phyloP scores from a whole-genome alignment of 2,888 invertebrate species.

The Lepeophtheirus nordmannii region DNA sequence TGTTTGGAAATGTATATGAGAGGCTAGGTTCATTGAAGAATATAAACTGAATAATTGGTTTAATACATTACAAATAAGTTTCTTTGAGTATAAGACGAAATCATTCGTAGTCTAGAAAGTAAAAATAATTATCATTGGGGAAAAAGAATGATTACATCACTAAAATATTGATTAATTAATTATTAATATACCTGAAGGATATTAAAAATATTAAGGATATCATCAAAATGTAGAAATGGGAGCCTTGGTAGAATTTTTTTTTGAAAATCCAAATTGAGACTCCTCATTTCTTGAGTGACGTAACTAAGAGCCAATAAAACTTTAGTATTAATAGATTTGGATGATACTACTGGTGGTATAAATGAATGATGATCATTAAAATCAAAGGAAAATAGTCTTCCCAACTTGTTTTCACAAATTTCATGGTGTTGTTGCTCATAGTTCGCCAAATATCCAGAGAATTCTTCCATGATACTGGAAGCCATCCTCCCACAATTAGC shows the following conservation, averaged over 20 bases:
- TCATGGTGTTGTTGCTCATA: background rate
- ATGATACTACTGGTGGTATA: background rate
- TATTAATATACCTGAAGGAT: background rate
- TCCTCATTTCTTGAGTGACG: background rate
- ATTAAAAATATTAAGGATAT: background rate
- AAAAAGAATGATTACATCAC: background rate
- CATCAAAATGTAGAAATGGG: background rate
- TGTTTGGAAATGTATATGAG: background rate
- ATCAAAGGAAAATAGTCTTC: background rate
- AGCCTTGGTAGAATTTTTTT: background rate
- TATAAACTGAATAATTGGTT: background rate
- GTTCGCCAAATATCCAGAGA: background rate
- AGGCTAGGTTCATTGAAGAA: background rate
- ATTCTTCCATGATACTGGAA: background rate
- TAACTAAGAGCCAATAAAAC: background rate
- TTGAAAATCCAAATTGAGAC: background rate
- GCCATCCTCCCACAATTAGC: constrained; percentile 2
- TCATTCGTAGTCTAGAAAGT: background rate
- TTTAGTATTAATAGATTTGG: background rate
- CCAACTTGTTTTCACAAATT: background rate
- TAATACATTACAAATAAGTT: background rate
- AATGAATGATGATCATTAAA: no score
- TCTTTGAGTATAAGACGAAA: background rate
- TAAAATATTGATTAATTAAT: background rate
- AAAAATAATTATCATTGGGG: background rate